Evolutionary conservation across 2,113 vertebrate species (phyloP).

Genomic region (Camelus dromedarius): DNA sequence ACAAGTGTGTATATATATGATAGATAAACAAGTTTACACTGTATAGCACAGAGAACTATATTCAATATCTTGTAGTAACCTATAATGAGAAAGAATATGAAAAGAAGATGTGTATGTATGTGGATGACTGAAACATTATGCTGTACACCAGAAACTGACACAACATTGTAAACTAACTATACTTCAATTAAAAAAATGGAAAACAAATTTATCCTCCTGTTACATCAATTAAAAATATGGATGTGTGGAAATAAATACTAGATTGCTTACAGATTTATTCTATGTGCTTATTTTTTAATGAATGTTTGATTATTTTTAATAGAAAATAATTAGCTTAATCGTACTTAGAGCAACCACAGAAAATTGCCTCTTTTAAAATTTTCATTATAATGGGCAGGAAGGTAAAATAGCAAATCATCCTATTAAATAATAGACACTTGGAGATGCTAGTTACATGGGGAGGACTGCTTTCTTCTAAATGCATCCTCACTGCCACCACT

Average conservation of each 20-base stretch:
- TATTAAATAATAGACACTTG: background rate
- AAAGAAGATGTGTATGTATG: too few relatives aligned
- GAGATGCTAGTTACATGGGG: background rate
- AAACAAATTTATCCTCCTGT: too few relatives aligned
- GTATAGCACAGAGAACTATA: too few relatives aligned
- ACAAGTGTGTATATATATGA: too few relatives aligned
- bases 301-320: background rate
- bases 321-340: conserved; percentile 12
- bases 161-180: too few relatives aligned
- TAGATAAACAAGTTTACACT: too few relatives aligned
- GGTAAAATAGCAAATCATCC: background rate
- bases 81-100: too few relatives aligned
- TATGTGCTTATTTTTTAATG: background rate
- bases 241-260: background rate
- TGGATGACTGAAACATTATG: too few relatives aligned
- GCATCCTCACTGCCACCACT: background rate
- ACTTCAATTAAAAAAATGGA: too few relatives aligned
- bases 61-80: too few relatives aligned
- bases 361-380: background rate
- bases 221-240: too few relatives aligned
- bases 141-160: too few relatives aligned
- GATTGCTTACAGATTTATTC: background rate
- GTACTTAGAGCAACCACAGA: background rate
- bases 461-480: background rate
- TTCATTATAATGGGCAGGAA: background rate